phyloP scores from a whole-genome alignment of 2,113 vertebrate genomes.

The Solea solea region DNA sequence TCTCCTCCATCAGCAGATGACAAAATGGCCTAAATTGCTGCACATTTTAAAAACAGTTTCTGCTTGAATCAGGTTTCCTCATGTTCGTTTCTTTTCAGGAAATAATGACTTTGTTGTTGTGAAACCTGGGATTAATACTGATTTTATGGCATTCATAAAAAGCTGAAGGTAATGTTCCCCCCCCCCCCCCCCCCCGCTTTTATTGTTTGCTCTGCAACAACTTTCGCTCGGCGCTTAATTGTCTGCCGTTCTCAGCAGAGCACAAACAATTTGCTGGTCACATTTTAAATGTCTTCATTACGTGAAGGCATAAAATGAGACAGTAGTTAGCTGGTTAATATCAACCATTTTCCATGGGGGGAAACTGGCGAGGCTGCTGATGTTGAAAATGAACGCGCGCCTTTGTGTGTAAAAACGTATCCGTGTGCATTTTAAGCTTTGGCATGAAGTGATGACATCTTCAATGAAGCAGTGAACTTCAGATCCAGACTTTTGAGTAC shows the following conservation, averaged over 20 bases:
- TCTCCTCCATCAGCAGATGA: conserved; percentile 44
- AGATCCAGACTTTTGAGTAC: conserved; percentile 27
- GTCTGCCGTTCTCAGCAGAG: conserved; percentile 38
- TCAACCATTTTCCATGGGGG: background rate
- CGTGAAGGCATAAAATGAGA: conserved; percentile 34
- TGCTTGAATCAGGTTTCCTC: conserved; percentile 46
- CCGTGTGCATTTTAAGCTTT: conserved; percentile 5
- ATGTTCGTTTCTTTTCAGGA: conserved; percentile 52
- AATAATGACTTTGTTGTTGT: conserved; percentile 54
- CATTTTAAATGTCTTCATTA: conserved; percentile 56
- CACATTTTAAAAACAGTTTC: conserved; percentile 46
- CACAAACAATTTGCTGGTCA: conserved; percentile 50
- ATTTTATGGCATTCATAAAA: conserved; percentile 66
- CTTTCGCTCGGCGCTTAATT: conserved; percentile 54
- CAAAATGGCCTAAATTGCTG: conserved; percentile 41
- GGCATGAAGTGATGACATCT: conserved; percentile 14
- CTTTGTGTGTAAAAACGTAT: conserved; percentile 1
- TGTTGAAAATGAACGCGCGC: conserved; percentile 6
- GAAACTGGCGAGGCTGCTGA: background rate
- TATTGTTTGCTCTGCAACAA: conserved; percentile 49
- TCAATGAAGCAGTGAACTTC: conserved; percentile 28
- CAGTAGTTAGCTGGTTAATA: conserved; percentile 22
- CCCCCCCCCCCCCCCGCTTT: conserved; percentile 34
- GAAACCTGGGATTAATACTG: conserved; percentile 52
- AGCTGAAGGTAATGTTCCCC: conserved; percentile 45